Evolutionary conservation across 2,888 invertebrate genomes (phyloP).

Genomic region (Athalia circularis): DNA sequence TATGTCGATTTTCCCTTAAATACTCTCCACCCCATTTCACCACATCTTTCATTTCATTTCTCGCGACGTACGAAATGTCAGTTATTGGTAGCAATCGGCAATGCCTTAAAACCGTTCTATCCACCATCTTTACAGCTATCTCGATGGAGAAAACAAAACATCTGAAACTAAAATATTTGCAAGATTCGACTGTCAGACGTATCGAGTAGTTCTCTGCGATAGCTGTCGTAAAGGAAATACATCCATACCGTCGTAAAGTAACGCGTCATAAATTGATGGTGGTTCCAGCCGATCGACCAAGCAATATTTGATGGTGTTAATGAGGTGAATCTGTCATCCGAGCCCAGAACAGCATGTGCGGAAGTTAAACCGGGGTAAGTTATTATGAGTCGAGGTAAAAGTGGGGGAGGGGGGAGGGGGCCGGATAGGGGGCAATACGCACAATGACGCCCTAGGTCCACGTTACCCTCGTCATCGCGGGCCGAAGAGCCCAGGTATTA

Average conservation of each 20-base stretch:
- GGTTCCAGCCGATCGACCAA: conserved; percentile 59
- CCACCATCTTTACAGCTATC: too few species aligned
- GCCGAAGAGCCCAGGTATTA: conserved; percentile 63
- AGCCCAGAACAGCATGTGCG: conserved; percentile 45
- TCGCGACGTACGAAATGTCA: neutral
- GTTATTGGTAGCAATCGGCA: neutral
- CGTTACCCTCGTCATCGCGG: conserved; percentile 43
- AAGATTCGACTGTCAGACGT: too few species aligned
- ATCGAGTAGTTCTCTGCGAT: too few species aligned
- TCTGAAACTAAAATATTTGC: neutral
- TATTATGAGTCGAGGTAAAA: neutral
- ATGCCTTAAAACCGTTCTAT: neutral
- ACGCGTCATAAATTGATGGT: conserved; percentile 35
- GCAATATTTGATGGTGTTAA: conserved; percentile 49
- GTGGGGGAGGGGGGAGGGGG: conserved; percentile 48
- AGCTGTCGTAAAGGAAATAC: neutral
- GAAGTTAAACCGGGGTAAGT: conserved; percentile 57
- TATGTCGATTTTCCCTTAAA: conserved; percentile 33
- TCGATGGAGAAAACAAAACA: too few species aligned
- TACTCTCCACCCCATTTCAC: conserved; percentile 21
- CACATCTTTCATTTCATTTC: conserved; percentile 18
- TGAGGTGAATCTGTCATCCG: conserved; percentile 58
- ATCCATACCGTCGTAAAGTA: conserved; percentile 20
- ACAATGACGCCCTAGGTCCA: conserved; percentile 35
- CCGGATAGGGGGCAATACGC: conserved; percentile 48